Evolutionary conservation across 2,888 invertebrate species (phyloP), one percentile per base, ranked within the genome.

Genomic region (Drosophila dives): DNA sequence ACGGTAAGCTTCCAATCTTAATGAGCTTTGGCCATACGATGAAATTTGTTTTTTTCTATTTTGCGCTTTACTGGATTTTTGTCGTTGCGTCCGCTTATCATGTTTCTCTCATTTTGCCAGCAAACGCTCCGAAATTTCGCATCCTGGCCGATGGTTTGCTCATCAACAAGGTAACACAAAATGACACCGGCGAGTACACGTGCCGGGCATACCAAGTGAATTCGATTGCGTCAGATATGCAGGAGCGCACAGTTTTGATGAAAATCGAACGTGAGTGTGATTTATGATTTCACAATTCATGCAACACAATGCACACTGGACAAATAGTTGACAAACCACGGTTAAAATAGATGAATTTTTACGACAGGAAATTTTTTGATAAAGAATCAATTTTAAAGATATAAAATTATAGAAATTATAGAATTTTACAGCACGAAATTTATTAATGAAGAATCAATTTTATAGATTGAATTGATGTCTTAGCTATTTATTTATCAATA

Each of bases 211-310:
- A 93, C 82, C 95, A 95, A 91, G 92, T 93, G 68, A 93, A 93
- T 72, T 91, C 92, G 66, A 93, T 93, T 80, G 94, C 93, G 72
- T 94, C 94, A 77, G 94, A 94, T 83, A 93, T 95, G 77, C 92
- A 93, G 83, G 94, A 94, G 83, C 93, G 94, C 82, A 93, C 93
- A 80, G 94, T 95, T 88, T 93, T 93, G 85, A 93, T 95, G 83
- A 94, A 94, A 91, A 94, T 95, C 81, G 93, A 94, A 93, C 95
- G 95, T 95, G 93, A 95, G 95, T 94, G 90, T 81, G 76, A 83
- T 86, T 83, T 79, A 83, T 83, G 86, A 90, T 81, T 86, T 75
- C 58, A 32, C 45, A 48, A 64, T 68, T 54, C 38, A 23, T 40
- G 33, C 50, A 58, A 64, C 32, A 56, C 40, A 51, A 8, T 42